Base-by-base conservation (phyloP, 2,797 vertebrate species). In the Falco peregrinus region DNA sequence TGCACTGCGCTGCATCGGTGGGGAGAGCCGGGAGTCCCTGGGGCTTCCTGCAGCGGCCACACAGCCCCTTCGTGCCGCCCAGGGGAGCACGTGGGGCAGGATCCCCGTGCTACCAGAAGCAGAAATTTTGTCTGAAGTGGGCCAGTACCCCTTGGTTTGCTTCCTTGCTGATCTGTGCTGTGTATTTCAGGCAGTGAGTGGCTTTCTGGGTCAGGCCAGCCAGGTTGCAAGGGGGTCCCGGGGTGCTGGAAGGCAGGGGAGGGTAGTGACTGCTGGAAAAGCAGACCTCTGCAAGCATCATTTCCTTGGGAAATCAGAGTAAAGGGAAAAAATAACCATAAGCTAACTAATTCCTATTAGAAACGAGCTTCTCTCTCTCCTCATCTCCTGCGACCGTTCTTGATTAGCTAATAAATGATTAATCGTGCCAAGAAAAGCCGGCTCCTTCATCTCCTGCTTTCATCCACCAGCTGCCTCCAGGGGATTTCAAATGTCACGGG, bases 351-450 rank as follows among this genome's bases (percentile, higher is more conserved):
- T 91, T 91, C 92, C 92, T 92, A 16, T 73, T 71, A 87, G 87
- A 84, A 92, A 57, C 1, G 33, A 94, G 95, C 74, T 88, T 14
- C 89, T 78, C 87, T 59, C 87, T 76, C 78, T 39, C 64, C 82
- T 91, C 95, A 39, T 94, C 96, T 94, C 95, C 95, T 53, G 90
- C 16, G 39, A 94, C 89, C 19, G 24, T 8, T 90, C 96, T 84
- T 95, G 96, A 97, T 96, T 94, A 95, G 92, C 94, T 97, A 90
- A 96, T 96, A 94, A 96, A 96, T 95, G 95, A 96, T 97, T 96
- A 94, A 96, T 96, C 57, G 54, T 25, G 79, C 94, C 87, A 26
- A 96, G 96, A 91, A 91, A 92, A 89, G 94, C 82, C 35, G 1
- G 64, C 89, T 86, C 92, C 92, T 95, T 89, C 87, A 57, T 87